Evolutionary conservation across 2,113 vertebrate species (phyloP).

Genomic region (Xiphophorus maculatus): DNA sequence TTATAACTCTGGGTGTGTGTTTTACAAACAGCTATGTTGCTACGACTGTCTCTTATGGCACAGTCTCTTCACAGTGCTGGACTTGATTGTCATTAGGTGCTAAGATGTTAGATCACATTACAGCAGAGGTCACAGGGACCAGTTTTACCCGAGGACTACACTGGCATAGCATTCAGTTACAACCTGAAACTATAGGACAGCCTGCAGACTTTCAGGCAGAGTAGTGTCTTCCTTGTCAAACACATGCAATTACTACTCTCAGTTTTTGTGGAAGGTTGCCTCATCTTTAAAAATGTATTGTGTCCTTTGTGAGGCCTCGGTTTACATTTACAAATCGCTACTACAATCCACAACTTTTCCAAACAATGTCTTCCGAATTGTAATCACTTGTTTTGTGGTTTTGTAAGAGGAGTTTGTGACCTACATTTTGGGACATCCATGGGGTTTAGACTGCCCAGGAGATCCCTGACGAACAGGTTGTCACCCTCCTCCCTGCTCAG

Average conservation of each 20-base stretch:
- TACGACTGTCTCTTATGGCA: slow-evolving; percentile 21
- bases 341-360: background rate
- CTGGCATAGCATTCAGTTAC: slow-evolving; percentile 48
- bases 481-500: slow-evolving; percentile 93
- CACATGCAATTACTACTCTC: background rate
- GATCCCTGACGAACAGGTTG: slow-evolving; percentile 90
- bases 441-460: slow-evolving; percentile 90
- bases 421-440: slow-evolving; percentile 96
- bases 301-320: background rate
- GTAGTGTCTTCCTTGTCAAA: background rate
- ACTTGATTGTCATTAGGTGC: slow-evolving; percentile 39
- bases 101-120: slow-evolving; percentile 53
- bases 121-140: slow-evolving; percentile 22
- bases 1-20: slow-evolving; percentile 25
- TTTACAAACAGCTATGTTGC: background rate
- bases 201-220: slow-evolving; percentile 4
- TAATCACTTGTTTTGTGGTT: slow-evolving; percentile 7
- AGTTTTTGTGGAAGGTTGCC: background rate
- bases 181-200: slow-evolving; percentile 35
- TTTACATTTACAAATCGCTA: background rate
- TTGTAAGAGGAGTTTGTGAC: slow-evolving; percentile 37
- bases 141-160: slow-evolving; percentile 44
- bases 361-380: slow-evolving; percentile 5
- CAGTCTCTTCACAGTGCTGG: background rate
- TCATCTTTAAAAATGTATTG: background rate